Conservation (phyloP, 1,140 invertebrate species). For the Aphis craccivora region DNA sequence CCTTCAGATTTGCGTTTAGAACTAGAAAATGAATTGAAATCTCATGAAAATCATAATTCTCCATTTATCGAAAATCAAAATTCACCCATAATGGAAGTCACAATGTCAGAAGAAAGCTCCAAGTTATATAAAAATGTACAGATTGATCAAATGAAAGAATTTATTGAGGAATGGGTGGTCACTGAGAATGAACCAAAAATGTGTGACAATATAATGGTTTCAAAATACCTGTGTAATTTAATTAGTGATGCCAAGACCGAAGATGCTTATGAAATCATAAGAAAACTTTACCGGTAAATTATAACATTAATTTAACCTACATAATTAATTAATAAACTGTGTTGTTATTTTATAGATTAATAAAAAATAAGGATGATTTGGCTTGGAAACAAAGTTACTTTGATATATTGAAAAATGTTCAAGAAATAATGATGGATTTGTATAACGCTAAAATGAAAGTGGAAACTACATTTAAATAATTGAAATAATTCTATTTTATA, state of each 20-base stretch:
- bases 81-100: not conserved
- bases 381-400: constrained; percentile 65
- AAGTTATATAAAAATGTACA: constrained; percentile 58
- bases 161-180: constrained; percentile 67
- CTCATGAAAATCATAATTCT: not conserved
- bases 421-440: constrained; percentile 63
- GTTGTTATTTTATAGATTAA: constrained; percentile 61
- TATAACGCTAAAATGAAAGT: constrained; percentile 61
- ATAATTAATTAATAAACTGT: not conserved
- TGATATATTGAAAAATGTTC: constrained; percentile 62
- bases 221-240: constrained; percentile 65
- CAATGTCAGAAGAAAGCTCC: constrained; percentile 59
- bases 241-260: constrained; percentile 65
- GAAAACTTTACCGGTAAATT: constrained; percentile 64
- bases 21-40: constrained; percentile 69
- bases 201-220: constrained; percentile 66
- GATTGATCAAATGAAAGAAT: constrained; percentile 64
- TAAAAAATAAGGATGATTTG: constrained; percentile 61
- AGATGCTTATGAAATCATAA: constrained; percentile 63
- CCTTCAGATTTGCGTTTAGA: constrained; percentile 72
- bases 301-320: not conserved
- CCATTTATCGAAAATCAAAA: not conserved
- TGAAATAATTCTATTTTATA: constrained; percentile 27
- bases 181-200: constrained; percentile 65
- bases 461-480: constrained; percentile 49